These are phyloP conservation scores for Acropora yongei DNA, from an alignment of 64 coral and sea anemone species.

Conservation along the genomic window DNA sequence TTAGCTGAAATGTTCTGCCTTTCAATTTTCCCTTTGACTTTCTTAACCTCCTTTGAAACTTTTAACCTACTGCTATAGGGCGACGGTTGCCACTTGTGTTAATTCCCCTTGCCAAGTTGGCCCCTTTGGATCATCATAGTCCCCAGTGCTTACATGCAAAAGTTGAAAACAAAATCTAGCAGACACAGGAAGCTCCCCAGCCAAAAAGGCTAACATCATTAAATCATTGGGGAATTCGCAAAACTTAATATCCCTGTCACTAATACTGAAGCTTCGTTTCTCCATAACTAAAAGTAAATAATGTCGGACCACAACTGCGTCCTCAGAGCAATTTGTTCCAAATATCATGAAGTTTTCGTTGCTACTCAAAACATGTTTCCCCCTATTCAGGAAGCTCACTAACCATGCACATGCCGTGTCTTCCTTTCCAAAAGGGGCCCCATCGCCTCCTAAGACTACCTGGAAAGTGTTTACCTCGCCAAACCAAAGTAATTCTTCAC, in stretches of 20 bases:
- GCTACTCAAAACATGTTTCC: conserved; percentile 1
- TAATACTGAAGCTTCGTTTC: background rate
- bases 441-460: conserved; percentile 61
- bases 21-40: conserved; percentile 49
- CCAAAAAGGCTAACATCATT: conserved; percentile 64
- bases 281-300: conserved; percentile 36
- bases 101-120: conserved; percentile 44
- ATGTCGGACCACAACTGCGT: background rate
- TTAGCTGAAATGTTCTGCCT: background rate
- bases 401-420: conserved; percentile 35
- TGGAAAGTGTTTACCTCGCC: conserved; percentile 46
- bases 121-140: conserved; percentile 20
- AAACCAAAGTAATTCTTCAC: conserved; percentile 24
- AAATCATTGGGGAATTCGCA: conserved; percentile 68
- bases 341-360: conserved; percentile 40
- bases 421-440: conserved; percentile 54
- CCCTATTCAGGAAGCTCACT: conserved; percentile 42
- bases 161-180: conserved; percentile 59
- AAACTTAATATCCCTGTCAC: conserved; percentile 29
- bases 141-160: conserved; percentile 50
- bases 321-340: conserved; percentile 49
- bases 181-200: conserved; percentile 51
- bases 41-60: conserved; percentile 56
- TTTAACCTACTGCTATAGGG: conserved; percentile 47
- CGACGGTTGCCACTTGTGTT: conserved; percentile 41